Conservation (phyloP, 1,140 invertebrate genomes). For the Anadara kagoshimensis region DNA sequence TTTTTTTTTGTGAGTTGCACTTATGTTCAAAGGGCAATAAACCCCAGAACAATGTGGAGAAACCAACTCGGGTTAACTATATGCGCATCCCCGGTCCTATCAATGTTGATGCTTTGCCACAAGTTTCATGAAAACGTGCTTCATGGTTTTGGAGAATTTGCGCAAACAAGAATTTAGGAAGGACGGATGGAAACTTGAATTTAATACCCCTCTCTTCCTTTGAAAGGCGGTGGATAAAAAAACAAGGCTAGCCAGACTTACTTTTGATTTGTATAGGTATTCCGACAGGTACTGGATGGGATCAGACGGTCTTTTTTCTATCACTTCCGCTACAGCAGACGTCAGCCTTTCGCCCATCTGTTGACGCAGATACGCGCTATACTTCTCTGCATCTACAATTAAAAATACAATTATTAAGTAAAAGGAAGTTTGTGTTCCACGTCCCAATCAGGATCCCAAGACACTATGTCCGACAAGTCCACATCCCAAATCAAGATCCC, state of each 20-base stretch:
- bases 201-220: too few species aligned
- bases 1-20: too few species aligned
- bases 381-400: slow-evolving; percentile 19
- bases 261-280: slow-evolving; percentile 7
- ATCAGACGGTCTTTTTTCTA: slow-evolving; percentile 16
- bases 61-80: too few species aligned
- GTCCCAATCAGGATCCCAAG: not conserved
- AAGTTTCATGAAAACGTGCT: too few species aligned
- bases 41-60: too few species aligned
- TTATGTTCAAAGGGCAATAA: too few species aligned
- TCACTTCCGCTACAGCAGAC: slow-evolving; percentile 17
- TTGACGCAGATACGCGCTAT: slow-evolving; percentile 21
- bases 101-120: too few species aligned
- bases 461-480: not conserved
- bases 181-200: too few species aligned
- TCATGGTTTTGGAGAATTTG: too few species aligned
- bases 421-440: not conserved
- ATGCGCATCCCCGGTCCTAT: too few species aligned
- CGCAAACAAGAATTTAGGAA: too few species aligned
- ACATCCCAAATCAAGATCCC: not conserved
- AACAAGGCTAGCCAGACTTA: not conserved
- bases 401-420: slow-evolving; percentile 3
- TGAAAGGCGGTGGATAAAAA: too few species aligned
- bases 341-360: slow-evolving; percentile 26
- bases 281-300: slow-evolving; percentile 27